Base-by-base conservation (phyloP, 2,797 vertebrate genomes). In the Poecile montanus region DNA sequence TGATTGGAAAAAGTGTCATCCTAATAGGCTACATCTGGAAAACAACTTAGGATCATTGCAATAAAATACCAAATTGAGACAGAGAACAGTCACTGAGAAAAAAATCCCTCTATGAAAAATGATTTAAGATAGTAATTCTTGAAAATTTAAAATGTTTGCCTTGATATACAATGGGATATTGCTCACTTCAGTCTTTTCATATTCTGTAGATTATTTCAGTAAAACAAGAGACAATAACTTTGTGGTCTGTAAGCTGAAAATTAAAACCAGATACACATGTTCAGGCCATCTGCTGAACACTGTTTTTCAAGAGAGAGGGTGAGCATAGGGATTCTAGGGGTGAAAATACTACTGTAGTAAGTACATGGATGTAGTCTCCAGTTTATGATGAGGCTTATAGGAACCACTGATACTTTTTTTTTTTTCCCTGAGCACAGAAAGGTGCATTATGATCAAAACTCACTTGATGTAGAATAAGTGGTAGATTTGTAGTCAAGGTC, bases 1-100 rank as follows among this genome's bases (percentile, higher is more conserved):
- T 84, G 7, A 63, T 90, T 94, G 86, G 79, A 93, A 97, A 96
- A 94, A 93, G 3, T 96, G 25, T 85, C 85, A 91, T 81, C 88
- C 95, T 38, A 80, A 75, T 29, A 89, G 34, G 23, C 76, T 95
- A 71, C 61, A 91, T 93, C 78, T 88, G 89, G 81, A 95, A 96
- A 97, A 94, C 14, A 92, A 70, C 38, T 91, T 92, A 73, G 72
- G 56, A 40, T 86, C 38, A 63, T 66, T 88, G 89, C 50, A 92
- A 85, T 78, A 94, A 91, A 95, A 93, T 79, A 95, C 15, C 60
- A 93, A 91, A 91, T 2, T 89, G 67, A 97, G 70, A 91, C 25
- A 85, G 83, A 85, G 16, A 7, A 74, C 32, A 95, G 76, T 95
- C 75, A 85, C 68, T 50, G 32, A 90, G 65, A 61, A 95, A 96